phyloP scores from a whole-genome alignment of 2,113 vertebrate species.

The Corythaeola cristata region DNA sequence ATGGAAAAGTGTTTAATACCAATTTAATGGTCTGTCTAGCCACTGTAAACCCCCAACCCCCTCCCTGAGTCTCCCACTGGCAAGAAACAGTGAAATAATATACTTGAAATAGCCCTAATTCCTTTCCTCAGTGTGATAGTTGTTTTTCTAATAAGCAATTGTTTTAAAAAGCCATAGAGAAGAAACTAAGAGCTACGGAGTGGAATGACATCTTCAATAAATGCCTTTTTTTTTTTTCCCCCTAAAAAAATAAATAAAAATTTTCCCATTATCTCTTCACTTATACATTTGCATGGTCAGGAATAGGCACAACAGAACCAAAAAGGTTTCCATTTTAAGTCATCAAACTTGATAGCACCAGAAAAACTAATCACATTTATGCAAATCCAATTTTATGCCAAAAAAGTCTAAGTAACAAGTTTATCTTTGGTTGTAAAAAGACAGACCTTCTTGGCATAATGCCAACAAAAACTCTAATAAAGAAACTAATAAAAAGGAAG shows the following conservation, averaged over 20 bases:
- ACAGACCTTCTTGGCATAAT: not conserved
- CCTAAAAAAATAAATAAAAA: not conserved
- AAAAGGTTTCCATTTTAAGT: not conserved
- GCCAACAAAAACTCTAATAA: not conserved
- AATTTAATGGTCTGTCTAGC: constrained; percentile 81
- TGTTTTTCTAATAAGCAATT: constrained; percentile 38
- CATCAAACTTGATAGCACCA: not conserved
- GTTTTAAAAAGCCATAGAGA: not conserved
- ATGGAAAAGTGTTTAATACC: constrained; percentile 82
- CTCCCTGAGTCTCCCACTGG: constrained; percentile 29
- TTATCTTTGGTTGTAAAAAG: not conserved
- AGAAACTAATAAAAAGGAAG: not conserved
- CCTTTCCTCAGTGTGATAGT: constrained; percentile 12
- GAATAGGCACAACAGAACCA: not conserved
- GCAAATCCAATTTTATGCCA: not conserved
- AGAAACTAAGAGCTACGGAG: not conserved
- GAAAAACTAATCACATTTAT: not conserved
- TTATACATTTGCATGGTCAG: not conserved
- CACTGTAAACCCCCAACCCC: constrained; percentile 57
- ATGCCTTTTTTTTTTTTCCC: not conserved
- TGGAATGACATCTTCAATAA: not conserved
- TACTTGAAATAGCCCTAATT: constrained; percentile 51
- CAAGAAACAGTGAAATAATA: constrained; percentile 63
- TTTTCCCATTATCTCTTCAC: not conserved
- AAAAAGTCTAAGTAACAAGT: not conserved